phyloP scores from a whole-genome alignment of 2,797 vertebrate species.

The Pseudomugil tenellus region DNA sequence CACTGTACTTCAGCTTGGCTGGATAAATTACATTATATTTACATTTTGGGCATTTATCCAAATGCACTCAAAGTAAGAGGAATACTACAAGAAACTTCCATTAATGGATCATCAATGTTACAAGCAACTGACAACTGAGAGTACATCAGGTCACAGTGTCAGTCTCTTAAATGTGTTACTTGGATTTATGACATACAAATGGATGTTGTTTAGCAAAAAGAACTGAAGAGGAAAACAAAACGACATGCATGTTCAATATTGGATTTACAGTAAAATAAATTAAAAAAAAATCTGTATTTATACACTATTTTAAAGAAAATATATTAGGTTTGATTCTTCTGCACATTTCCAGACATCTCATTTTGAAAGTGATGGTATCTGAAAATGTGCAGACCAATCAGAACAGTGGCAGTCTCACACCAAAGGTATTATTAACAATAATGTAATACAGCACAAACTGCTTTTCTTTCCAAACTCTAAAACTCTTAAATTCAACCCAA shows the following conservation, averaged over 20 bases:
- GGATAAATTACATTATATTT: slow-evolving; percentile 26
- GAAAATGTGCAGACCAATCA: background rate
- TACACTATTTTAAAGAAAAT: background rate
- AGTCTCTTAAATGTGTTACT: background rate
- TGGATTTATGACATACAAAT: slow-evolving; percentile 29
- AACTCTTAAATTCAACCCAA: background rate
- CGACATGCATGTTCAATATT: slow-evolving; percentile 21
- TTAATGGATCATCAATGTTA: slow-evolving; percentile 1
- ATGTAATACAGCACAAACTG: background rate
- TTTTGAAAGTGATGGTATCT: background rate
- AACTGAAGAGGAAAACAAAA: slow-evolving; percentile 31
- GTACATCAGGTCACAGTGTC: slow-evolving; percentile 17
- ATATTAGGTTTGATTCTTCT: background rate
- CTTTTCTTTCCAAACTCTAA: background rate
- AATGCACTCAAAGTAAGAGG: slow-evolving; percentile 13
- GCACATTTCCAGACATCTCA: background rate
- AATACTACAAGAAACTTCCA: slow-evolving; percentile 6
- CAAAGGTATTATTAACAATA: background rate
- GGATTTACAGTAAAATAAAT: slow-evolving; percentile 1
- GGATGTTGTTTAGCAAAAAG: slow-evolving; percentile 30
- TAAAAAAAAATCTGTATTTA: background rate
- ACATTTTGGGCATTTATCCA: slow-evolving; percentile 27
- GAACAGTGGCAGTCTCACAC: background rate
- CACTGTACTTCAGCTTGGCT: slow-evolving; percentile 18
- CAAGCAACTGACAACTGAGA: slow-evolving; percentile 9